A percentile compares a stretch with the other conserved stretches of the same genome.
Conservation (phyloP, 2,797 vertebrate genomes). For the Coregonus suidteri region DNA sequence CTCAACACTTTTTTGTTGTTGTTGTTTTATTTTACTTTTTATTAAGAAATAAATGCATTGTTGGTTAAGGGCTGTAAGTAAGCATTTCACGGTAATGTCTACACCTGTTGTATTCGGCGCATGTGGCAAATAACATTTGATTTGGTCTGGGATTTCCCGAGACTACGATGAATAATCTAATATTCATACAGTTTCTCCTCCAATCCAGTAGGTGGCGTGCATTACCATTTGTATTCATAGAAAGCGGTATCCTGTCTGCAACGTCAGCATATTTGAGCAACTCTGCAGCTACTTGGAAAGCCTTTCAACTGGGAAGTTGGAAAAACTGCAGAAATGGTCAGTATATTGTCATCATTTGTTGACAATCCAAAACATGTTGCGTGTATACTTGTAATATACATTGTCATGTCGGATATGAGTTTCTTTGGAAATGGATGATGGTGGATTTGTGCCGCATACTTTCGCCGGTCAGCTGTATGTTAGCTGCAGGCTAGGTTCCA, state of each 20-base stretch:
- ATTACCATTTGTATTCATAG: not conserved
- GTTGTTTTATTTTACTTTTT: too few species aligned
- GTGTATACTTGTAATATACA: rapidly evolving
- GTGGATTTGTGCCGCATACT: slow-evolving; percentile 44
- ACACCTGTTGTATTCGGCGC: too few species aligned
- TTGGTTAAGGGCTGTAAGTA: too few species aligned
- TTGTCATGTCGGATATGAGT: not conserved
- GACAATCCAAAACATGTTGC: not conserved
- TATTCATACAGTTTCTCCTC: not conserved
- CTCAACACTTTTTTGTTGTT: too few species aligned
- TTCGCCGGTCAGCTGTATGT: not conserved
- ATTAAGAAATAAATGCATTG: too few species aligned
- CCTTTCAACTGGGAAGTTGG: not conserved
- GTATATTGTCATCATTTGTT: not conserved
- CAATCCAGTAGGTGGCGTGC: slow-evolving; percentile 2
- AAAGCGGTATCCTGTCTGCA: not conserved
- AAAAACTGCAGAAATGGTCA: slow-evolving; percentile 57
- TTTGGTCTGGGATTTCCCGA: too few species aligned
- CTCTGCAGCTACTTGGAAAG: not conserved
- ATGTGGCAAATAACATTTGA: too few species aligned
- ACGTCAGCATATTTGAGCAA: not conserved
- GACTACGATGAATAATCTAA: not conserved
- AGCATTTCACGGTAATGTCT: too few species aligned
- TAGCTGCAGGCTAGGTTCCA: slow-evolving; percentile 38
- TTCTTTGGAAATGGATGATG: slow-evolving; percentile 42